A percentile compares a stretch with the other conserved stretches of the same genome.
These are phyloP conservation scores for Apogon hyalosoma DNA, from an alignment of 2,797 vertebrate species.

Conservation along the genomic window DNA sequence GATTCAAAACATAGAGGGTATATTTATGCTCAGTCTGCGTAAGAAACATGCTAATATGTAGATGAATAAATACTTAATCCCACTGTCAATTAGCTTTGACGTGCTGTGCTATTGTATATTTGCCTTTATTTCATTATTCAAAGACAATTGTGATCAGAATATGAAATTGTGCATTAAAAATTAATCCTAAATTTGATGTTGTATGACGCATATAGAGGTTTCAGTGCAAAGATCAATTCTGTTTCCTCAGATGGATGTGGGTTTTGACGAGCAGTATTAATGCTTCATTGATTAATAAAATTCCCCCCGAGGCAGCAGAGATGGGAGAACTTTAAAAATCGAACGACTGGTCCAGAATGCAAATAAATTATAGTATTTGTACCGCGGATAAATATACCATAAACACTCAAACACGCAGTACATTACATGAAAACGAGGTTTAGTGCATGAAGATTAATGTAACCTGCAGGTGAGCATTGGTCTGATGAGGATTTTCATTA, in stretches of 20 bases:
- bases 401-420: slow-evolving; percentile 11
- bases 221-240: background rate
- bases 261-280: slow-evolving; percentile 20
- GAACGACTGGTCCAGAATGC: slow-evolving; percentile 41
- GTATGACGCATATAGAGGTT: background rate
- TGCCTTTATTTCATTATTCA: slow-evolving; percentile 14
- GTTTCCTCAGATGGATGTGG: slow-evolving; percentile 12
- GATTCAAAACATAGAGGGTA: background rate
- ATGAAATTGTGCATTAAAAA: slow-evolving; percentile 24
- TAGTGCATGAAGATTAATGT: background rate
- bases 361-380: slow-evolving; percentile 28
- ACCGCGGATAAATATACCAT: slow-evolving; percentile 12
- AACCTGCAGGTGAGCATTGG: background rate
- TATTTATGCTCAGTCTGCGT: background rate
- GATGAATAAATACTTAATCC: slow-evolving; percentile 27
- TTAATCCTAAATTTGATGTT: slow-evolving; percentile 19
- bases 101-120: background rate
- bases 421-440: slow-evolving; percentile 17
- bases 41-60: slow-evolving; percentile 7
- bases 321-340: slow-evolving; percentile 34
- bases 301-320: slow-evolving; percentile 16
- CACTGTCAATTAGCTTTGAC: slow-evolving; percentile 6
- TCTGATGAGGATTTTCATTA: background rate
- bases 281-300: slow-evolving; percentile 51
- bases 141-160: slow-evolving; percentile 41